These are phyloP conservation scores for Suncus etruscus DNA, from an alignment of 2,113 vertebrate species.

Conservation along the genomic window DNA sequence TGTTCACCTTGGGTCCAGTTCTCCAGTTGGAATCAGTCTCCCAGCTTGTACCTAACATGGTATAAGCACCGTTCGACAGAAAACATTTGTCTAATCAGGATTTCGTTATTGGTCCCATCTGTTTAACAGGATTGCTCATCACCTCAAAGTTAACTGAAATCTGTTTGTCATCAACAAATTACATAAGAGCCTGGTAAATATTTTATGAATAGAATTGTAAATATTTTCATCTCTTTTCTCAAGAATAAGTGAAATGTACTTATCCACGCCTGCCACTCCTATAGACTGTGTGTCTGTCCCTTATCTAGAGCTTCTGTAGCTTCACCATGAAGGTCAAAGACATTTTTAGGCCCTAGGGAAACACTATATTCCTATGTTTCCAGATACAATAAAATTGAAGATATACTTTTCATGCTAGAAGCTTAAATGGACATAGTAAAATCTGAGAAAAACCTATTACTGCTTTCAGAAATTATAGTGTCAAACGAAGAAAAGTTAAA, in stretches of 20 bases:
- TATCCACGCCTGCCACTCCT: background rate
- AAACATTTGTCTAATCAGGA: constrained; percentile 80
- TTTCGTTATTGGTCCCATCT: constrained; percentile 86
- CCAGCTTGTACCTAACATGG: background rate
- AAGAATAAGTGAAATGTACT: constrained; percentile 25
- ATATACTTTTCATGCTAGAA: background rate
- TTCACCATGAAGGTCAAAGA: background rate
- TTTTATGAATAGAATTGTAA: constrained; percentile 70
- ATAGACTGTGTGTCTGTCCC: background rate
- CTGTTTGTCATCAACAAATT: constrained; percentile 86
- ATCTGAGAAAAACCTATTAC: background rate
- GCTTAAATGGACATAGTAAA: background rate
- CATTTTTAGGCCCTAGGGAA: background rate
- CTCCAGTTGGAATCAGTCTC: background rate
- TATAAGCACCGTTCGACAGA: constrained; percentile 58
- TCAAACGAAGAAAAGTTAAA: no score
- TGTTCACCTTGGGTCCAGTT: constrained; percentile 5
- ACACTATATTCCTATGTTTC: background rate
- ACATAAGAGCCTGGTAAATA: constrained; percentile 74
- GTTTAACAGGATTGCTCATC: constrained; percentile 82
- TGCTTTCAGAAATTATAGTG: background rate
- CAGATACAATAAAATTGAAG: background rate
- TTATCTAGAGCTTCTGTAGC: background rate
- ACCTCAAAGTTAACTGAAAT: constrained; percentile 86
- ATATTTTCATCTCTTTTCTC: constrained; percentile 45